Base-by-base conservation (phyloP, 2,113 vertebrate species). In the Caloenas nicobarica region DNA sequence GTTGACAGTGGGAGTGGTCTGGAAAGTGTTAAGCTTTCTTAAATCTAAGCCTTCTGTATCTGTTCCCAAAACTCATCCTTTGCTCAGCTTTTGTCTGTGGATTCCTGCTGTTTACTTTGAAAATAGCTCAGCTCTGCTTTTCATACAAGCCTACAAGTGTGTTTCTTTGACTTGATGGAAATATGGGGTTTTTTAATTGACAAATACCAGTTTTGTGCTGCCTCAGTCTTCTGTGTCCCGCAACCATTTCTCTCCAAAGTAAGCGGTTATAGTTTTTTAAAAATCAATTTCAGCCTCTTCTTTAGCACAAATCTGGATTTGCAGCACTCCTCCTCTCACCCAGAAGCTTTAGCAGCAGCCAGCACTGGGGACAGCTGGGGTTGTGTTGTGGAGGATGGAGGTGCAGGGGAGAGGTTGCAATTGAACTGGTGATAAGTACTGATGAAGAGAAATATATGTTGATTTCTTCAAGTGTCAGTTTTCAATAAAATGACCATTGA, bases 21-120 rank as follows among this genome's bases (percentile, higher is more conserved):
- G 95, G 84, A 91, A 97, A 94, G 66, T 80, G 91, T 77, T 88
- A 60, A 53, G 86, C 96, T 96, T 92, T 81, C 81, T 95, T 89
- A 90, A 93, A 89, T 93, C 31, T 80, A 46, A 84, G 61, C 81
- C 84, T 58, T 95, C 93, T 89, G n/a, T 97, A 66, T 91, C 94
- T 96, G 93, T 95, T 91, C 84, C 73, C 78, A 57, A 88, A 93
- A 81, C 57, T 94, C 68, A 94, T 92, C 65, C 33, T 90, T 91
- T 78, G 88, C 78, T 90, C 81, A 93, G 57, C 42, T 88, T 97
- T 83, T 51, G 24, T 96, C 56, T 96, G 61, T 84, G 76, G 51
- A 36, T 95, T 48, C 82, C 54, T 91, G 61, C 66, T 90, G 38
- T 79, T 93, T 68, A 70, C 76, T 87, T 94, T 68, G 50, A 94